Base-by-base conservation (phyloP, 2,888 invertebrate genomes). In the Melanostoma scalare region DNA sequence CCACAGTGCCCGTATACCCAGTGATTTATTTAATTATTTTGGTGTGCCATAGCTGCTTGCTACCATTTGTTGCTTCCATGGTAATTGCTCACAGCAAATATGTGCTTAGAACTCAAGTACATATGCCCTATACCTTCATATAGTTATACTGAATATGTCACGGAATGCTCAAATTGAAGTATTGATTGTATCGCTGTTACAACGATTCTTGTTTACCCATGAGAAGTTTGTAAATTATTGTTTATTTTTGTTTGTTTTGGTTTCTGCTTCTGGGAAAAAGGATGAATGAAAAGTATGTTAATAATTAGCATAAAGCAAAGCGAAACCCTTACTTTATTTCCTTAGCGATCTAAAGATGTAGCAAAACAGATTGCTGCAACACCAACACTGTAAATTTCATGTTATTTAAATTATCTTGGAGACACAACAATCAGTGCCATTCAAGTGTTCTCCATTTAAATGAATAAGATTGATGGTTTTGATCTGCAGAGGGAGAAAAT, bases 31-130 rank as follows among this genome's bases (percentile, higher is more conserved):
- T 63, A 63, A 50, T 31, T 42, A 60, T 63, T 63, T 50, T 4
- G 36, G 50, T 63, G 48, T 50, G 31, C 31, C 4, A n/a, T 31
- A n/a, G 46, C 48, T 50, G 31, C 50, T 38, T 20, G 20, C 4
- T 48, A 31, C 38, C 30, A 63, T 63, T 63, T 63, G 63, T 48
- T 63, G 48, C 63, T 63, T 63, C n/a, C 9, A 9, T 56, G 4
- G 30, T 30, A 30, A 36, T 48, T 48, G 9, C 48, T 61, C 20
- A 40, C 31, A 42, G 40, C n/a, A 58, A 58, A 48, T 63, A 46
- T 63, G 33, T 63, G 48, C 30, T 3, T 5, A 63, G 36, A 36
- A 48, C 30, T 50, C 31, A 50, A 50, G 20, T 20, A 20, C 20
- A 63, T 31, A 50, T 48, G 50, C 42, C 20, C 20, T 20, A n/a